Percentiles rank a stretch among this genome's conserved stretches.
phyloP scores from a whole-genome alignment of 1,140 invertebrate species.

The Drosophila oshimai region DNA sequence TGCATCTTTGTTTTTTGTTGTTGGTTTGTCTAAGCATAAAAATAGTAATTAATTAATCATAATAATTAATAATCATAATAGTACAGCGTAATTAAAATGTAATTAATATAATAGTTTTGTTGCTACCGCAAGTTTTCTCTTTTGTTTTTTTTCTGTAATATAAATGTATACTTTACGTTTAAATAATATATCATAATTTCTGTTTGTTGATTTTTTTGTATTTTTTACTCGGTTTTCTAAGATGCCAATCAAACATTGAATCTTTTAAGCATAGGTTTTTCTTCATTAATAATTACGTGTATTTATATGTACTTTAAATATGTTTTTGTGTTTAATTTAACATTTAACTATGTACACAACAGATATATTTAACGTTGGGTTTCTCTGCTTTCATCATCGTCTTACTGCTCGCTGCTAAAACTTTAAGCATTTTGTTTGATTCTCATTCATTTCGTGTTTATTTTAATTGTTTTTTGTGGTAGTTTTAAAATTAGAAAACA shows the following conservation, averaged over 20 bases:
- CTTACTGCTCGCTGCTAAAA: constrained; percentile 55
- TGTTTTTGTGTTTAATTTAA: constrained; percentile 64
- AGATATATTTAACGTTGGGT: constrained; percentile 78
- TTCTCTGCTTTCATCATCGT: constrained; percentile 13
- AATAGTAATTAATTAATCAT: constrained; percentile 72
- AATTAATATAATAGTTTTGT: constrained; percentile 80
- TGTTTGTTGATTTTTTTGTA: constrained; percentile 31
- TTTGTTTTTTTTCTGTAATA: constrained; percentile 36
- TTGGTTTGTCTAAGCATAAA: constrained; percentile 67
- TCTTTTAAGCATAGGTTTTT: constrained; percentile 58
- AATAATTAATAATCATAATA: constrained; percentile 76
- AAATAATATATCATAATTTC: constrained; percentile 74
- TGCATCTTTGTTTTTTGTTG: constrained; percentile 54
- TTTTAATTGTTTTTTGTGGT: constrained; percentile 28
- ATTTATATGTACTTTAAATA: constrained; percentile 65
- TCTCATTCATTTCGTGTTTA: constrained; percentile 24
- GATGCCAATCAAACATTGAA: constrained; percentile 72
- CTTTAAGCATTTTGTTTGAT: constrained; percentile 66
- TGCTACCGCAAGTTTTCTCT: constrained; percentile 71
- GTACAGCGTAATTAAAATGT: constrained; percentile 75
- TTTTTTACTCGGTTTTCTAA: constrained; percentile 50
- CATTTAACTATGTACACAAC: constrained; percentile 80
- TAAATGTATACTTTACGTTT: constrained; percentile 59
- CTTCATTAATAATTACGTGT: constrained; percentile 39
- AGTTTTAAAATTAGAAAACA: constrained; percentile 77